Evolutionary conservation across 35 echinoderm and acorn worm species (phyloP).

Genomic region (Ophiothrix spiculata): DNA sequence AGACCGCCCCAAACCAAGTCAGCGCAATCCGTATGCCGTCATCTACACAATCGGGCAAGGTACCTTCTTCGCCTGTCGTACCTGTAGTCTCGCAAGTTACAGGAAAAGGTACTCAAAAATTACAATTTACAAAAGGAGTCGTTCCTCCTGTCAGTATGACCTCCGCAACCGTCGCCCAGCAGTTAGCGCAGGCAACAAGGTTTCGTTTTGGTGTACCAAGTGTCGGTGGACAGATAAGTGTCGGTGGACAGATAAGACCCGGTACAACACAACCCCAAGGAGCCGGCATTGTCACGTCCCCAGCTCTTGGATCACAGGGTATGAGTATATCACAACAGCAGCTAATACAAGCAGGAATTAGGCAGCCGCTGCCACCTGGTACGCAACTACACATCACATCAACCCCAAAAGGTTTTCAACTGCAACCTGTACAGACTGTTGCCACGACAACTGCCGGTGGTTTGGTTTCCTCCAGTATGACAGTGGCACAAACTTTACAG

Average conservation of each 20-base stretch:
- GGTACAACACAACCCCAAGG: neutral
- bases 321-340: neutral
- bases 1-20: neutral
- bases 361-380: slow-evolving; percentile 17
- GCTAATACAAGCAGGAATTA: neutral
- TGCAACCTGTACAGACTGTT: slow-evolving; percentile 25
- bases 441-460: slow-evolving; percentile 6
- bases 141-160: neutral
- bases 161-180: neutral
- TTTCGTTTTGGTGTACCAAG: too few species aligned
- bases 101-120: neutral
- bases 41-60: neutral
- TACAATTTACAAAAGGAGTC: neutral
- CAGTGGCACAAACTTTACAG: slow-evolving; percentile 38
- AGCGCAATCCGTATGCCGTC: neutral
- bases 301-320: neutral
- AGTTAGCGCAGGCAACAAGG: neutral
- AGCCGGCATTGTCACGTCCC: neutral
- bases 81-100: neutral
- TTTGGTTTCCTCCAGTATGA: slow-evolving; percentile 18
- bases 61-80: neutral
- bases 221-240: neutral
- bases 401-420: slow-evolving; percentile 14
- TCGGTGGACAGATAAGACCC: neutral
- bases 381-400: slow-evolving; percentile 19